Base-by-base conservation (phyloP, 2,797 vertebrate species). In the Euthynnus affinis region DNA sequence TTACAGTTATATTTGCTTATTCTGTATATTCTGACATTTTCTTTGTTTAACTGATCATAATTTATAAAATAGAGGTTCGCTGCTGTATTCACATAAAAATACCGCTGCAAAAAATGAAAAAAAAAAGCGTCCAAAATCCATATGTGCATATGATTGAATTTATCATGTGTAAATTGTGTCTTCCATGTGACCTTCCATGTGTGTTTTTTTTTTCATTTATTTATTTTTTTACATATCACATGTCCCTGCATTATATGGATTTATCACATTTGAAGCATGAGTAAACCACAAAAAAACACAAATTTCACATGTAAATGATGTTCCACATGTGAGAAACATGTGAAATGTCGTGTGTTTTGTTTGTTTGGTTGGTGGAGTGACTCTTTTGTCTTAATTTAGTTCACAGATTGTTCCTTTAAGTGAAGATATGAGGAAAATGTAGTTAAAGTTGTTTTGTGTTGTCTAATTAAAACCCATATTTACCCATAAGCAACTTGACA, bases 1-100 rank as follows among this genome's bases (percentile, higher is more conserved):
- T 52, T n/a, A 34, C 4, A 57, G 5, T 14, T 23, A 42, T 52
- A 27, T 71, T 49, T 55, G 14, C 8, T 5, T 17, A 17, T 22
- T 25, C 14, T 55, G 22, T 10, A 23, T 48, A 59, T 46, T 67
- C 76, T 32, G 12, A 70, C 56, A 52, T 37, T 55, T 71, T 12
- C 1, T 65, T 64, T 18, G 18, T 48, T 64, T 73, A 52, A 53
- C 32, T 12, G 32, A 53, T 46, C 2, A 6, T 37, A 18, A 8
- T 49, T 32, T 9, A 27, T 5, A 37, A 25, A 65, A 48, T 29
- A 22, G 20, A 29, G 4, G 13, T 1, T 10, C 4, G 3, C 27
- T 23, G 23, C 1, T 65, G 25, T 34, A 18, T 22, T 64, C 18
- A 49, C 17, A 13, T 17, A 34, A 57, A 32, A 32, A 32, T 32